phyloP scores from a whole-genome alignment of 2,113 vertebrate genomes.

The Poicephalus meyeri region DNA sequence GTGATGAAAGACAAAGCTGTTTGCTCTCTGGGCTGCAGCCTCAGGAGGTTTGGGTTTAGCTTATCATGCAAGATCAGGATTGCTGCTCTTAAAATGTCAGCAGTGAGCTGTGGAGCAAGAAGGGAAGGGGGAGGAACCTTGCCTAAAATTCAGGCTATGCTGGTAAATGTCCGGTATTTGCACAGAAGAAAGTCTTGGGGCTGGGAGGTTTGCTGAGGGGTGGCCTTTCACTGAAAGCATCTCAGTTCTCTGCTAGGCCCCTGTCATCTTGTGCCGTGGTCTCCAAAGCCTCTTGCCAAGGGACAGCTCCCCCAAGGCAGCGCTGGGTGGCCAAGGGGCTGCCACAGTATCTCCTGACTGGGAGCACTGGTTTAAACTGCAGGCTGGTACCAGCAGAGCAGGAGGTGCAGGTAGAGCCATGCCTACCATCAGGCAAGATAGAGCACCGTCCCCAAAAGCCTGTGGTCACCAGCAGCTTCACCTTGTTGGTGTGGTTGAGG shows the following conservation, averaged over 20 bases:
- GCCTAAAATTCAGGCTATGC: neutral
- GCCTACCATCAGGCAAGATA: neutral
- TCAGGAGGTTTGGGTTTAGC: neutral
- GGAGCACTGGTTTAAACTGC: neutral
- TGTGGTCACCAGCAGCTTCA: neutral
- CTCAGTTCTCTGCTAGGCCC: neutral
- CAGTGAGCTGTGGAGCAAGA: neutral
- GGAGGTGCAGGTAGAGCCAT: neutral
- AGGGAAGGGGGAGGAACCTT: neutral
- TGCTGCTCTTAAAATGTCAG: neutral
- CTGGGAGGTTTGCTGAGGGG: neutral
- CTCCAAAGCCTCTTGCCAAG: neutral
- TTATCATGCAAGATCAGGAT: slow-evolving; percentile 1
- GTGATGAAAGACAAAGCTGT: neutral
- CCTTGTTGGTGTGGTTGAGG: neutral
- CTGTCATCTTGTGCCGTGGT: neutral
- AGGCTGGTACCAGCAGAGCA: neutral
- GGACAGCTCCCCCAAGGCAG: neutral
- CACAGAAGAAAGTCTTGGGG: neutral
- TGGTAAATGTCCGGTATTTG: neutral
- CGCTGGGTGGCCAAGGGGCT: neutral
- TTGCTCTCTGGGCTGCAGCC: neutral
- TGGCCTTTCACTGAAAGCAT: neutral
- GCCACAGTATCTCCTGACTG: neutral
- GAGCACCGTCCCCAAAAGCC: neutral